Conservation (phyloP, 2,888 invertebrate genomes). For the Lycia hirtaria region DNA sequence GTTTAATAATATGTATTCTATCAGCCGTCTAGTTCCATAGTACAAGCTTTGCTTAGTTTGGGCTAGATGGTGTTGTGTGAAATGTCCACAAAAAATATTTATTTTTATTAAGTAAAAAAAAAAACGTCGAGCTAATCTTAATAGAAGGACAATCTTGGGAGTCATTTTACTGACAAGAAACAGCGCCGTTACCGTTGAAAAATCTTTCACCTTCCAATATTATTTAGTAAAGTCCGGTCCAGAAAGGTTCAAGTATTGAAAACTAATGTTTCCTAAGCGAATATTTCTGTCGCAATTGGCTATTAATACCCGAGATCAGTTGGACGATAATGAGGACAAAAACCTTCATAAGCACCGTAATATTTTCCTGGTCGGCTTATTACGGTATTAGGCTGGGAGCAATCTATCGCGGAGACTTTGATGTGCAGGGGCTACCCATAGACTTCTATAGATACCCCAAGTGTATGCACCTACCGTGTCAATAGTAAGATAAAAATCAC, state of each 20-base stretch:
- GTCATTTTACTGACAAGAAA: not conserved
- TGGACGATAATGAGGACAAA: constrained; percentile 32
- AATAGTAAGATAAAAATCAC: too few relatives aligned
- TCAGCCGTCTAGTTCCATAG: too few relatives aligned
- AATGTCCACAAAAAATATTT: too few relatives aligned
- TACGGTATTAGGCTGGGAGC: constrained; percentile 33
- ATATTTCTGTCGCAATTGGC: constrained; percentile 32
- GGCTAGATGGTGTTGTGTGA: not conserved
- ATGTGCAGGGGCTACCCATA: constrained; percentile 4
- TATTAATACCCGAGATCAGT: constrained; percentile 34
- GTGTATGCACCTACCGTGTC: too few relatives aligned
- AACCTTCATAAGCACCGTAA: constrained; percentile 33
- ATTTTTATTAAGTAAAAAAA: too few relatives aligned
- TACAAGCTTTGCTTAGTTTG: too few relatives aligned
- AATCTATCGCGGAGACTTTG: constrained; percentile 32
- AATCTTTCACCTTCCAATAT: not conserved
- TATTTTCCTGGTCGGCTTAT: constrained; percentile 37
- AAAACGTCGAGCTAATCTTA: not conserved
- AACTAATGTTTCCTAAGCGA: constrained; percentile 29
- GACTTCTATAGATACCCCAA: too few relatives aligned
- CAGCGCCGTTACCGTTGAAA: not conserved
- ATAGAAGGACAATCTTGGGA: not conserved
- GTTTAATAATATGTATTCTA: too few relatives aligned
- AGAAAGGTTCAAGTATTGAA: constrained; percentile 13
- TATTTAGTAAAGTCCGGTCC: not conserved